These are phyloP conservation scores for Odontesthes bonariensis DNA, from an alignment of 2,113 vertebrate species.

Conservation along the genomic window DNA sequence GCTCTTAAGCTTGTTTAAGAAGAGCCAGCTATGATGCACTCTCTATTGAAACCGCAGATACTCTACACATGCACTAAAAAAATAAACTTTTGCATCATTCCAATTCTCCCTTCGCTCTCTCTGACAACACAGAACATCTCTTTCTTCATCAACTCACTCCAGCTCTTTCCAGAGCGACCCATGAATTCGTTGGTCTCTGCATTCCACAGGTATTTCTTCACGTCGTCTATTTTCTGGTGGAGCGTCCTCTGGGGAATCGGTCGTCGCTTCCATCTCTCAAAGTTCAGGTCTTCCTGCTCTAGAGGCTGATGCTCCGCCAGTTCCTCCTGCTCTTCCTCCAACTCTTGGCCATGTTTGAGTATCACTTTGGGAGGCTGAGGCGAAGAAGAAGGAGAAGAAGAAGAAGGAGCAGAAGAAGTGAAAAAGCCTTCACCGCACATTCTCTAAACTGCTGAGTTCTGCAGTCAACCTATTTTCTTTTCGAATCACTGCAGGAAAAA, in stretches of 20 bases:
- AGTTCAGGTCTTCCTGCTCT: slow-evolving; percentile 85
- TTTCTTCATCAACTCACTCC: slow-evolving; percentile 88
- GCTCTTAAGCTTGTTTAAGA: slow-evolving; percentile 8
- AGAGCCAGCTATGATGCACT: slow-evolving; percentile 7
- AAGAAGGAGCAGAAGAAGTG: slow-evolving; percentile 61
- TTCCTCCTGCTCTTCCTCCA: slow-evolving; percentile 87
- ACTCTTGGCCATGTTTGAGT: slow-evolving; percentile 85
- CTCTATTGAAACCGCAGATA: slow-evolving; percentile 2
- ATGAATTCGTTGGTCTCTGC: slow-evolving; percentile 93
- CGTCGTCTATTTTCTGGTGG: slow-evolving; percentile 84
- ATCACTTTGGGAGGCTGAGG: slow-evolving; percentile 80
- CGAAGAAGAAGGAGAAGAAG: slow-evolving; percentile 52
- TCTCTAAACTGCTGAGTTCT: slow-evolving; percentile 51
- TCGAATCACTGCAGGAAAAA: slow-evolving; percentile 55
- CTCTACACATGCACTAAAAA: slow-evolving; percentile 13
- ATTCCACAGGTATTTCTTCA: slow-evolving; percentile 94
- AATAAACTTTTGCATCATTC: slow-evolving; percentile 9
- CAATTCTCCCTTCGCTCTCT: neutral
- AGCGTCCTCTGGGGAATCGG: slow-evolving; percentile 83
- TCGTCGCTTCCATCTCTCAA: slow-evolving; percentile 84
- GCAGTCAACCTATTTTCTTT: slow-evolving; percentile 54
- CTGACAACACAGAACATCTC: slow-evolving; percentile 26
- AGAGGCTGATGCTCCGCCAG: slow-evolving; percentile 84
- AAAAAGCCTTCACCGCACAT: slow-evolving; percentile 75
- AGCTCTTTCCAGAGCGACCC: slow-evolving; percentile 94